Conservation (phyloP, 2,888 invertebrate genomes). For the Strigamia maritima region DNA sequence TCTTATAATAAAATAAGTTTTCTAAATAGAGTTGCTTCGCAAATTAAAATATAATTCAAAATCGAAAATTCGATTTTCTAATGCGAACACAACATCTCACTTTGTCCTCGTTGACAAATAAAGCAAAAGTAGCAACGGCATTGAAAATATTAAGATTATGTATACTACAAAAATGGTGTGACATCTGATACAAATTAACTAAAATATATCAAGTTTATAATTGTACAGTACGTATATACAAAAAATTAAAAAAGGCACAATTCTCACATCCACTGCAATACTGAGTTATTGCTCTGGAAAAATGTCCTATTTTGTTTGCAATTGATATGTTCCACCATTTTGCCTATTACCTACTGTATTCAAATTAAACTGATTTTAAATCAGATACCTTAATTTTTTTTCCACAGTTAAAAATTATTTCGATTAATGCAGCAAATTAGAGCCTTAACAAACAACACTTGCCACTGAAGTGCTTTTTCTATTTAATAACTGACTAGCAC, state of each 20-base stretch:
- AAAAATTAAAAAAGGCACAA: conserved; percentile 19
- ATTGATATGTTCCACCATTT: conserved; percentile 31
- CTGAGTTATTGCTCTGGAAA: conserved; percentile 26
- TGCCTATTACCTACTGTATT: conserved; percentile 23
- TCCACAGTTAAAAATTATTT: background rate
- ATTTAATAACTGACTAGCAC: conserved; percentile 27
- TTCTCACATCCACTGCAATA: conserved; percentile 32
- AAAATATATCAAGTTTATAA: conserved; percentile 31
- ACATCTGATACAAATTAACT: conserved; percentile 32
- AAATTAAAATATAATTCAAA: conserved; percentile 12
- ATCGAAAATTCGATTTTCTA: conserved; percentile 10
- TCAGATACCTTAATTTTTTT: background rate
- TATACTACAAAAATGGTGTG: conserved; percentile 26
- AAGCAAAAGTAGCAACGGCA: background rate
- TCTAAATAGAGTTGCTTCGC: conserved; percentile 7
- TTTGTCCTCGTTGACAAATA: background rate
- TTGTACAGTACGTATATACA: conserved; percentile 29
- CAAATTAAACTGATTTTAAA: conserved; percentile 17
- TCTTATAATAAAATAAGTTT: conserved; percentile 7
- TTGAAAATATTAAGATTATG: conserved; percentile 20
- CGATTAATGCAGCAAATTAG: conserved; percentile 10
- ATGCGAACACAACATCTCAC: background rate
- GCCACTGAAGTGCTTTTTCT: conserved; percentile 27
- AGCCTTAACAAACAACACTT: conserved; percentile 4
- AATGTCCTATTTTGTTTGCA: background rate